phyloP scores from a whole-genome alignment of 2,113 vertebrate genomes.

The Megalops atlanticus region DNA sequence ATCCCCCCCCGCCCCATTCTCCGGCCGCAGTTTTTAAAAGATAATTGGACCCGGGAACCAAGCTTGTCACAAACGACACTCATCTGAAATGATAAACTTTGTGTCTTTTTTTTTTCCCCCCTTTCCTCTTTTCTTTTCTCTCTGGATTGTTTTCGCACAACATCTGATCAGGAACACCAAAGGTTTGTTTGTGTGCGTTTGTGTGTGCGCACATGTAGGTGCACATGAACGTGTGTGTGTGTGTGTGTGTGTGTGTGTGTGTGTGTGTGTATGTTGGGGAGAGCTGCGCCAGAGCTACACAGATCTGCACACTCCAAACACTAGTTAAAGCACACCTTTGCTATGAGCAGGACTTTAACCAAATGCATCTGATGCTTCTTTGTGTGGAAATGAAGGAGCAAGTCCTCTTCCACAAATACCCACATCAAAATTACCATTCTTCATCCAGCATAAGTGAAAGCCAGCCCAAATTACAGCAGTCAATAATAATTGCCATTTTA shows the following conservation, averaged over 20 bases:
- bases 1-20: conserved; percentile 83
- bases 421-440: background rate
- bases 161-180: background rate
- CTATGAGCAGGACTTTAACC: background rate
- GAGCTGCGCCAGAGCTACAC: background rate
- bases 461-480: background rate
- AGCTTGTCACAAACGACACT: conserved; percentile 68
- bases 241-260: background rate
- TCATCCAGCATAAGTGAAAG: background rate
- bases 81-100: conserved; percentile 56
- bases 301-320: background rate
- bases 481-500: background rate
- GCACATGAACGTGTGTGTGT: no score
- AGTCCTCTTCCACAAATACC: no score
- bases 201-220: no score
- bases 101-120: conserved; percentile 40
- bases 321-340: background rate
- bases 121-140: background rate
- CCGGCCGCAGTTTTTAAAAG: conserved; percentile 78
- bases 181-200: background rate
- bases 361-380: background rate
- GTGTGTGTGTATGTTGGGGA: background rate
- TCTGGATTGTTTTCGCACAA: background rate
- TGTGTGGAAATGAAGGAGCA: background rate
- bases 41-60: conserved; percentile 82